Evolutionary conservation across 2,888 invertebrate genomes (phyloP), one percentile per base, ranked within the genome.

Genomic region (Anorthoa munda): DNA sequence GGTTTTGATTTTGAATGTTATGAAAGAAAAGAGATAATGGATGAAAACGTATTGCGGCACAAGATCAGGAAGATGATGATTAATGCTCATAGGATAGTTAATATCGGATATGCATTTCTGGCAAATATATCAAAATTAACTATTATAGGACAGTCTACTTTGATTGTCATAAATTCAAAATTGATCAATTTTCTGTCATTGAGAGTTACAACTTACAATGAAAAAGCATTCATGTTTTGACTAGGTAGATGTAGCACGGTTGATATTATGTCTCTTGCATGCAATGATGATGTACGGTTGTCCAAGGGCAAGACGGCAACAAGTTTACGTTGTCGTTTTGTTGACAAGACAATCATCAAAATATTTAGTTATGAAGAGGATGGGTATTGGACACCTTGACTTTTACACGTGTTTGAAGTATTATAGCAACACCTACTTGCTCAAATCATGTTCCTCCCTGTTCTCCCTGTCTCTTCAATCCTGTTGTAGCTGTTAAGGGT

Each of bases 341-440:
- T 76, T 81, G 64, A 66, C 76, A 56, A 48, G n/a, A 50, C 7
- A n/a, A 48, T 23, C 18, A 63, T 76, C 59, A 81, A 76, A 81
- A 81, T 81, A 79, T 81, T 81, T 81, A 26, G 65, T 48, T 53
- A 75, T 17, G 7, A 12, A 39, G 15, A 64, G 64, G 45, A 48
- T 58, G 64, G 9, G 61, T 58, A 48, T 66, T 80, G 51, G 13
- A 11, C 46, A 56, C 18, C 51, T 9, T 50, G 7, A 9, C 15
- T 23, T 45, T 12, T 50, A 31, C 21, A 64, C 21, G 45, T 64
- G 45, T 50, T 21, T 46, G 7, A n/a, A 75, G 13, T 75, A 65
- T 45, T 45, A 26, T 45, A 65, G 17, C 46, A 39, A n/a, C 39
- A 1, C 39, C 0, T 31, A 23, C 9, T 17, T 39, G 17, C 5